Conservation (phyloP, 2,888 invertebrate genomes). For the Lymantria dispar region DNA sequence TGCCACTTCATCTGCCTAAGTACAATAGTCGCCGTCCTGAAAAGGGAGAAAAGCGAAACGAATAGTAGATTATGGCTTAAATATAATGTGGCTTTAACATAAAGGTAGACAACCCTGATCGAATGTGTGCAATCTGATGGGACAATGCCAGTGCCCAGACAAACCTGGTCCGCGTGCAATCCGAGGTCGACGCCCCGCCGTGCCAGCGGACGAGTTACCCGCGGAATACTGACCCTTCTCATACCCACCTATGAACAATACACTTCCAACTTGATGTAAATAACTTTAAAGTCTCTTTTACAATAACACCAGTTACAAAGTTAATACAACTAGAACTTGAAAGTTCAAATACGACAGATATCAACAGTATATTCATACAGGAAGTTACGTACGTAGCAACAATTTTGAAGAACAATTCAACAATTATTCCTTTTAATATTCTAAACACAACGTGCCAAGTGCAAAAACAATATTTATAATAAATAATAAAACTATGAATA, state of each 20-base stretch:
- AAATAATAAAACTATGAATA: slow-evolving; percentile 6
- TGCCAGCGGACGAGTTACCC: slow-evolving; percentile 51
- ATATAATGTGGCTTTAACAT: background rate
- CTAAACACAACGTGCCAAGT: slow-evolving; percentile 8
- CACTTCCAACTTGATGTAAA: slow-evolving; percentile 39
- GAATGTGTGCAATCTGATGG: slow-evolving; percentile 38
- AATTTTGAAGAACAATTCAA: slow-evolving; percentile 28
- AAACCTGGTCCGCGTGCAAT: slow-evolving; percentile 48
- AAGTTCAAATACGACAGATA: slow-evolving; percentile 41
- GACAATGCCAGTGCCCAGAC: slow-evolving; percentile 61
- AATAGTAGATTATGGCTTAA: no score
- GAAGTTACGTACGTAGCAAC: slow-evolving; percentile 33
- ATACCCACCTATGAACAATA: slow-evolving; percentile 37
- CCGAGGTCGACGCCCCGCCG: slow-evolving; percentile 62
- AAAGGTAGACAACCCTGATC: slow-evolving; percentile 44
- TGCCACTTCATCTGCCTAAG: no score
- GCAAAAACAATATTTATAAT: slow-evolving; percentile 5
- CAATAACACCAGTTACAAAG: slow-evolving; percentile 15
- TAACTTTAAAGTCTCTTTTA: slow-evolving; percentile 37
- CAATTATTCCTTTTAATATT: slow-evolving; percentile 7
- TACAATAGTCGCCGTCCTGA: no score
- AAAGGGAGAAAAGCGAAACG: no score
- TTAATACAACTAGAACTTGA: slow-evolving; percentile 38
- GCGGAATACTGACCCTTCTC: slow-evolving; percentile 67
- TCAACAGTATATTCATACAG: slow-evolving; percentile 37